Evolutionary conservation across 2,888 invertebrate genomes (phyloP), one percentile per base, ranked within the genome.

Genomic region (Nomada flava): DNA sequence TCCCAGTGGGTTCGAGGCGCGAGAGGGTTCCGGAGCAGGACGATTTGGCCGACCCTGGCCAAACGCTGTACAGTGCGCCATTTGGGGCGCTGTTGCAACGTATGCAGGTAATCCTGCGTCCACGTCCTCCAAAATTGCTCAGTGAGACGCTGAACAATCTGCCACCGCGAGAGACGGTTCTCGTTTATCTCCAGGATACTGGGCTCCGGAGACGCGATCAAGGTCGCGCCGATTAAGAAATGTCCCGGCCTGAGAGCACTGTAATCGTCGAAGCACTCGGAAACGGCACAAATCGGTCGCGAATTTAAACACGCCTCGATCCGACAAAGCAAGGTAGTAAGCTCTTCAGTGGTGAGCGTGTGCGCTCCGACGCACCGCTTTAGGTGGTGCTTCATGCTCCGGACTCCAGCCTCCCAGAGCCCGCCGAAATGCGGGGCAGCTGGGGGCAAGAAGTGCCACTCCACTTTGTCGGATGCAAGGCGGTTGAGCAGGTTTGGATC

Each of bases 351-450:
- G 0, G 77, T 68, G 5, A 67, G 57, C 15, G 63, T 72, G 18
- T 65, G 65, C 26, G 13, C 10, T 2, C 63, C 62, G 1, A 78
- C 2, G 7, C 59, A 23, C 1, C 77, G 71, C 10, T 20, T 59
- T 13, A 78, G 42, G 36, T 78, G 62, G 11, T 78, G 18, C 10
- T 77, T 77, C 3, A 76, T 52, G n/a, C 72, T 77, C 1, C 29
- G 11, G 1, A 76, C 60, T 0, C 50, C 76, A 0, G 44, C 60
- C 4, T 70, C 69, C 55, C 70, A 53, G 15, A 59, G 11, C 42
- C 67, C 55, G 3, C 15, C 59, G 18, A 57, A 64, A 7, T 75
- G 68, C 0, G 68, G 75, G 0, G 63, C 62, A 0, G 53, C 52
- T 0, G 62, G 62, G 0, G 63, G 55, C 2, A 55, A n/a, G 29